Evolutionary conservation across 2,888 invertebrate genomes (phyloP).

Genomic region (Synergus japonicus): DNA sequence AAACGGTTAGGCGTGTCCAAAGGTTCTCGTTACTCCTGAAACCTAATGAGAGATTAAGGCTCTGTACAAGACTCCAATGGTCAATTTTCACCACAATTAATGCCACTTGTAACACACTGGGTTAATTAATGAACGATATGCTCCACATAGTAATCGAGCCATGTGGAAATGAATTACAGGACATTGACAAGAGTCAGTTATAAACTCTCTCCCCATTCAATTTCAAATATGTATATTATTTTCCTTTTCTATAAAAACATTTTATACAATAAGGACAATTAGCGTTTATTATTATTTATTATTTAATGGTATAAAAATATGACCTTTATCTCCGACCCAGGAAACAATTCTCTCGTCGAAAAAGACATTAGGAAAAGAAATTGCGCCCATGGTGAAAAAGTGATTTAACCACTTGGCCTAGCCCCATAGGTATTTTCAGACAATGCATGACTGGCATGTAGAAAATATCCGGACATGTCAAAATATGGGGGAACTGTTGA

Average conservation of each 20-base stretch:
- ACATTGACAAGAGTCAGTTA: neutral
- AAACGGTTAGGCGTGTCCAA: conserved; percentile 58
- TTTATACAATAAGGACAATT: neutral
- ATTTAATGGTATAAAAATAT: neutral
- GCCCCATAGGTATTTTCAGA: conserved; percentile 11
- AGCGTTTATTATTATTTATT: neutral
- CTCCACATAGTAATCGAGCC: conserved; percentile 4
- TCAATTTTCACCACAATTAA: conserved; percentile 36
- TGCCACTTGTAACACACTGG: conserved; percentile 18
- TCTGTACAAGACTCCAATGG: conserved; percentile 14
- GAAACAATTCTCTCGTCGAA: neutral
- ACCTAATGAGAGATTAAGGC: conserved; percentile 50
- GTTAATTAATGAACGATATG: conserved; percentile 24
- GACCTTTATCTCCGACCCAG: neutral
- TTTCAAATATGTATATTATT: neutral
- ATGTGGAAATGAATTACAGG: conserved; percentile 12
- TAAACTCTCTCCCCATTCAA: neutral
- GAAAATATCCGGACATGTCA: conserved; percentile 8
- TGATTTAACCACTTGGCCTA: conserved; percentile 2
- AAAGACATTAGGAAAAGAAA: conserved; percentile 17
- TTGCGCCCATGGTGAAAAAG: neutral
- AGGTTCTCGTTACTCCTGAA: conserved; percentile 21
- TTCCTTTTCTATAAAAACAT: neutral
- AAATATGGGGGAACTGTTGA: conserved; percentile 5
- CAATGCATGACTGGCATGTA: conserved; percentile 17